A percentile compares a stretch with the other conserved stretches of the same genome.
These are phyloP conservation scores for Nyctibius grandis DNA, from an alignment of 2,797 vertebrate genomes.

Conservation along the genomic window DNA sequence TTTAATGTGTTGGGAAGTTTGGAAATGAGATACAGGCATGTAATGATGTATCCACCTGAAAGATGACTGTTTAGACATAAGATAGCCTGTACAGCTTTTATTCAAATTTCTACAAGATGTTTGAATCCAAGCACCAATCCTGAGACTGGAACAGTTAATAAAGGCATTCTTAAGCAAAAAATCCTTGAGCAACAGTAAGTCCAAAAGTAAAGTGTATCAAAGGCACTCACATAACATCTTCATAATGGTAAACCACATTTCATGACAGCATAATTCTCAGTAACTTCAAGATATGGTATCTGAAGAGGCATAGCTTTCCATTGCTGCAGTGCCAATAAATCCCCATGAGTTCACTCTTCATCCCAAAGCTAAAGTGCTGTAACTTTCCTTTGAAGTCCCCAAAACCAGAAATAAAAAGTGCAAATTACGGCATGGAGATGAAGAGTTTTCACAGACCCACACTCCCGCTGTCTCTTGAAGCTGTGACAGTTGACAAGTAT, in stretches of 20 bases:
- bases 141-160: neutral
- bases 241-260: slow-evolving; percentile 8
- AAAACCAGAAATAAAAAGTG: slow-evolving; percentile 18
- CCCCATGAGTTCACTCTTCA: neutral
- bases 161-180: neutral
- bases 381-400: neutral
- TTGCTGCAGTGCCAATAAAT: neutral
- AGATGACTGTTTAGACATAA: neutral
- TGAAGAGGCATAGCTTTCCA: neutral
- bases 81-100: neutral
- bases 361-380: slow-evolving; percentile 11
- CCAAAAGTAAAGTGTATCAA: neutral
- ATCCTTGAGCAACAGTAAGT: neutral
- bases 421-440: neutral
- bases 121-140: neutral
- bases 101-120: neutral
- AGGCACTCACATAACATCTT: neutral
- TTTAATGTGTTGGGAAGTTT: neutral
- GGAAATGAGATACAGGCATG: neutral
- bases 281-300: neutral
- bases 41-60: neutral
- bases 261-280: slow-evolving; percentile 8
- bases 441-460: neutral
- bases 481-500: neutral
- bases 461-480: neutral